Evolutionary conservation across 1,140 invertebrate species (phyloP), one percentile per base, ranked within the genome.

Genomic region (Eueides isabella): DNA sequence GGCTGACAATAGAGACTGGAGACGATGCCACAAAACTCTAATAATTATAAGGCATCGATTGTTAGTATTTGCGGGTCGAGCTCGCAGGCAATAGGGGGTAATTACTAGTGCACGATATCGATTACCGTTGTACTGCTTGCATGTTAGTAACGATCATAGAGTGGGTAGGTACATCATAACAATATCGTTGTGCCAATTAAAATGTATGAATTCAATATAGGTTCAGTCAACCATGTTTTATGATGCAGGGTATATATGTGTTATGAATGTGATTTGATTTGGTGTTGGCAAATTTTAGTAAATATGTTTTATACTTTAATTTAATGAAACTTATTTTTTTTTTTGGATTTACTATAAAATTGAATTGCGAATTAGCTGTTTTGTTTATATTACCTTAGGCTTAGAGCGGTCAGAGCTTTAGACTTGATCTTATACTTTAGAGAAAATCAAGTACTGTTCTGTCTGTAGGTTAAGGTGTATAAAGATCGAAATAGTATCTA

Each of bases 31-130:
- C n/a, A 44, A 44, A 55, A 55, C 19, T 55, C 19, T 55, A 55
- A 55, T 55, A 55, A 55, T 55, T 55, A 55, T 55, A 44, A 44
- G n/a, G 41, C 41, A 44, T n/a, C n/a, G 41, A 19, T 44, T 44
- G 41, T 44, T 44, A 44, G 16, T 4, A n/a, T 44, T 38, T 38
- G 35, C 41, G 41, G 5, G 41, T n/a, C 41, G 41, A n/a, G 16
- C 16, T 55, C 7, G 19, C 19, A 55, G 44, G 44, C 44, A 55
- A 55, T 55, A 55, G 44, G 0, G 44, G 44, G 19, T 19, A 55
- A 55, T 23, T 55, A 26, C 44, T 19, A n/a, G 19, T 11, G 44
- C 19, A 12, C 7, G 6, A 55, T 55, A 23, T 55, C 44, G 44
- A 55, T 26, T 23, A 23, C 19, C 23, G 44, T 23, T 55, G 44